These are phyloP conservation scores for Podabrus alpinus DNA, from an alignment of 2,888 invertebrate genomes.

Conservation along the genomic window DNA sequence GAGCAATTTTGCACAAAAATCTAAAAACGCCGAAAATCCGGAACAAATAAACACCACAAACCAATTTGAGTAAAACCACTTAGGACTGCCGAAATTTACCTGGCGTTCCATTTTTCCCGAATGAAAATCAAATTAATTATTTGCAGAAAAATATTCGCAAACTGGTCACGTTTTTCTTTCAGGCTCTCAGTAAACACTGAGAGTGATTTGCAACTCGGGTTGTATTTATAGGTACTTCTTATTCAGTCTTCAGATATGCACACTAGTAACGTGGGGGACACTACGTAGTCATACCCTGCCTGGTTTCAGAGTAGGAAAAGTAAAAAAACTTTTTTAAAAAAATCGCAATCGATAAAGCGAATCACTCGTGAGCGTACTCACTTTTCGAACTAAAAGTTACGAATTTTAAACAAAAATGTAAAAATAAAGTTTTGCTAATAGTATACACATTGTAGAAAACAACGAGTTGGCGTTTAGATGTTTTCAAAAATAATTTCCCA, in stretches of 20 bases:
- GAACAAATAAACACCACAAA: slow-evolving; percentile 48
- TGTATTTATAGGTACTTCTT: slow-evolving; percentile 52
- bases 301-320: slow-evolving; percentile 14
- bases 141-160: slow-evolving; percentile 3
- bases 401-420: not conserved
- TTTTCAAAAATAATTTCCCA: not conserved
- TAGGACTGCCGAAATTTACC: slow-evolving; percentile 48
- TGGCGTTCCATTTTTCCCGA: slow-evolving; percentile 46
- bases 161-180: slow-evolving; percentile 22
- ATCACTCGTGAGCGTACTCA: not conserved
- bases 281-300: slow-evolving; percentile 15
- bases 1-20: slow-evolving; percentile 48
- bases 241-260: slow-evolving; percentile 44
- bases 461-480: not conserved
- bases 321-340: slow-evolving; percentile 15
- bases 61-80: slow-evolving; percentile 48
- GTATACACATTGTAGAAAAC: no score
- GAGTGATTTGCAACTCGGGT: slow-evolving; percentile 44
- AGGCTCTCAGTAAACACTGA: slow-evolving; percentile 43
- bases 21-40: slow-evolving; percentile 49
- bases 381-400: not conserved
- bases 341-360: slow-evolving; percentile 2
- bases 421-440: not conserved
- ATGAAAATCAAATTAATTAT: not conserved
- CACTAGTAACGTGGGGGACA: slow-evolving; percentile 31